phyloP scores from a whole-genome alignment of 2,797 vertebrate genomes.

The Heliangelus exortis region DNA sequence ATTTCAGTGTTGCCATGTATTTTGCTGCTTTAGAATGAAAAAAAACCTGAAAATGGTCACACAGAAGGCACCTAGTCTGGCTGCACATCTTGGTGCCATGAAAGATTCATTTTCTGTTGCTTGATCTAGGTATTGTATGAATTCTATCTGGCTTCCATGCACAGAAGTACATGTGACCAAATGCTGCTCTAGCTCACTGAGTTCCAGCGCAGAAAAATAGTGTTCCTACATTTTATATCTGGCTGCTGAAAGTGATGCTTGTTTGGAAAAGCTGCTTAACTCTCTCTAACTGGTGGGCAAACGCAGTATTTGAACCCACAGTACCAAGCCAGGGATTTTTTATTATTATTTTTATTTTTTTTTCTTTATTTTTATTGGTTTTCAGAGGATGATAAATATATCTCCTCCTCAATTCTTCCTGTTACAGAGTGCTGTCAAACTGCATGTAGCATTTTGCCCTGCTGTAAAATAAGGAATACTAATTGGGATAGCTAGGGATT shows the following conservation, averaged over 20 bases:
- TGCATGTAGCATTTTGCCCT: not conserved
- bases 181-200: not conserved
- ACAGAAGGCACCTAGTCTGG: not conserved
- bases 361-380: not conserved
- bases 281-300: not conserved
- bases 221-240: not conserved
- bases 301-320: not conserved
- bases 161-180: not conserved
- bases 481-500: not conserved
- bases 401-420: not conserved
- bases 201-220: not conserved
- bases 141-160: not conserved
- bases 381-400: not conserved
- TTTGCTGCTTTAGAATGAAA: not conserved
- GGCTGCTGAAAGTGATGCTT: not conserved
- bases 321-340: not conserved
- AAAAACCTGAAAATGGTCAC: not conserved
- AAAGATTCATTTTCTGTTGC: not conserved
- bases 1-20: not conserved
- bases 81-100: not conserved
- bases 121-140: not conserved
- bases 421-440: not conserved
- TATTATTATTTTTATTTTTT: too few species aligned
- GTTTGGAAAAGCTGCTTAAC: not conserved
- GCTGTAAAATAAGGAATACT: not conserved